phyloP scores from a whole-genome alignment of 2,888 invertebrate genomes.

The Tricholauxania praeusta region DNA sequence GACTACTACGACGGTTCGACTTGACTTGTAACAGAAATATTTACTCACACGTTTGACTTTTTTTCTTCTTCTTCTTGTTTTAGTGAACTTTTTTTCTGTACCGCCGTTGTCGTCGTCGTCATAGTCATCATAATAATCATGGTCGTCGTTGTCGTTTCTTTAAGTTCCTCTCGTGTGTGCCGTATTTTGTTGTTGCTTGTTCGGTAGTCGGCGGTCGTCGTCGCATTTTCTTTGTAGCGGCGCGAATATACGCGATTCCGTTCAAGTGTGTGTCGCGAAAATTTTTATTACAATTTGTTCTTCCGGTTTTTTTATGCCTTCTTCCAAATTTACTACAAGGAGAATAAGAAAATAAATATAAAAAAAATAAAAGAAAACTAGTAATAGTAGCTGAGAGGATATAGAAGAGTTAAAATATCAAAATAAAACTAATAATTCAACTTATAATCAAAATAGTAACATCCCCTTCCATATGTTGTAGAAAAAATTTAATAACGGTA shows the following conservation, averaged over 20 bases:
- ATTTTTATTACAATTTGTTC: conserved; percentile 38
- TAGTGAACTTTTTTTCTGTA: conserved; percentile 11
- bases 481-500: too few species aligned
- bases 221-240: neutral
- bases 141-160: neutral
- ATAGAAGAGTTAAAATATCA: conserved; percentile 1
- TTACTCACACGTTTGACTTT: neutral
- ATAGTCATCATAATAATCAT: neutral
- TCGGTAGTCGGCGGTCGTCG: conserved; percentile 2
- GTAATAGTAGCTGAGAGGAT: neutral
- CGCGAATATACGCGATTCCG: neutral
- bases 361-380: neutral
- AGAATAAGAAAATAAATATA: conserved; percentile 12
- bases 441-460: neutral
- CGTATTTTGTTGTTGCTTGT: neutral
- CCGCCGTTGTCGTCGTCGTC: conserved; percentile 13
- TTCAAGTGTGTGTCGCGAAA: conserved; percentile 28
- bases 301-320: conserved; percentile 34
- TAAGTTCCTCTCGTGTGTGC: neutral
- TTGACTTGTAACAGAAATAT: neutral
- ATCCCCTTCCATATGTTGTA: neutral
- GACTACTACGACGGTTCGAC: neutral
- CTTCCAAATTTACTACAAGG: neutral
- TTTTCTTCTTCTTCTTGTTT: conserved; percentile 12
- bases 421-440: conserved; percentile 10